phyloP scores from a whole-genome alignment of 2,113 vertebrate species.

The Cyprinus carpio region DNA sequence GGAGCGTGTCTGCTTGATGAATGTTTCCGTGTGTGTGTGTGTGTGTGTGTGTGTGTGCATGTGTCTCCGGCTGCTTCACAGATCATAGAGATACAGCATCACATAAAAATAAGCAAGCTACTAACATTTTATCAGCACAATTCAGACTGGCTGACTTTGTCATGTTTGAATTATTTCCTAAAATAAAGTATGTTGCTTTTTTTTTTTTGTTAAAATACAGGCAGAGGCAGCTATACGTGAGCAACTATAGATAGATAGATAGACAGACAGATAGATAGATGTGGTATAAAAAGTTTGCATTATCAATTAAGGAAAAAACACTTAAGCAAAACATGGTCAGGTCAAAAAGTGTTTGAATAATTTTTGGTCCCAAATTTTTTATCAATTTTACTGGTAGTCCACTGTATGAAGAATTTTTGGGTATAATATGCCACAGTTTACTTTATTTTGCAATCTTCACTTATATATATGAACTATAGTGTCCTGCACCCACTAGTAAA shows the following conservation, averaged over 20 bases:
- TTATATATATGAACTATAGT: no score
- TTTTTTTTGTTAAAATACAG: background rate
- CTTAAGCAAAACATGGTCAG: no score
- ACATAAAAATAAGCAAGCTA: background rate
- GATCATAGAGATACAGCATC: background rate
- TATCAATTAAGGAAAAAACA: no score
- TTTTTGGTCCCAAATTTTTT: no score
- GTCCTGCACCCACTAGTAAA: no score
- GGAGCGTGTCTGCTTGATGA: conserved; percentile 35
- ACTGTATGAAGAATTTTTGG: no score
- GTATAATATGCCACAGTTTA: no score
- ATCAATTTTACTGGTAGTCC: no score
- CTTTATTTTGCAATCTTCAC: no score
- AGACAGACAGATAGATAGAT: no score
- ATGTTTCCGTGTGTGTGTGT: conserved; percentile 38
- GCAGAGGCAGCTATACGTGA: background rate
- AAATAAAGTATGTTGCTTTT: background rate
- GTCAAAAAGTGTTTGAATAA: no score
- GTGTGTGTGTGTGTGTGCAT: conserved; percentile 18
- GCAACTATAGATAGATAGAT: background rate
- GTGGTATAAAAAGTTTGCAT: no score
- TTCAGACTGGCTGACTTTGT: background rate
- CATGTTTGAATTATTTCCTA: background rate
- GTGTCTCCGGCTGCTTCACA: background rate
- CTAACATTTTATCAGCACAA: background rate